phyloP scores from a whole-genome alignment of 2,797 vertebrate genomes.

The Poecilia wingei region DNA sequence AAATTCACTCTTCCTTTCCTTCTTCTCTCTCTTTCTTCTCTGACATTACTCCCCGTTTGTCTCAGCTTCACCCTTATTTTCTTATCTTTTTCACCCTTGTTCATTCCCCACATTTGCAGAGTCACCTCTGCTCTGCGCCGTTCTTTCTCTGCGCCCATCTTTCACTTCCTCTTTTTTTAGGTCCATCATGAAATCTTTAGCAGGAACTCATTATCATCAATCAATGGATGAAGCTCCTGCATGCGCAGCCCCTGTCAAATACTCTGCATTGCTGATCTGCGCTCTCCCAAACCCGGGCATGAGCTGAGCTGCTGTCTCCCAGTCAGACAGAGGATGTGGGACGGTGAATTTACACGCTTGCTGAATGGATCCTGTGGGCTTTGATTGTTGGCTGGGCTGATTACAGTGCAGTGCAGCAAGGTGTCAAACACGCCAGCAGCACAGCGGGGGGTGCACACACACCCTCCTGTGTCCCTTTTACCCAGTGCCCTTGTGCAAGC shows the following conservation, averaged over 20 bases:
- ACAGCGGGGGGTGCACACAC: constrained; percentile 20
- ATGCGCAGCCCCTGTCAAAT: constrained; percentile 51
- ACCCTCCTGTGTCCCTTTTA: constrained; percentile 6
- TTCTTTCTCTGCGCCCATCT: constrained; percentile 13
- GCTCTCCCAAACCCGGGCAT: constrained; percentile 21
- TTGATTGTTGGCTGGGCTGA: constrained; percentile 54
- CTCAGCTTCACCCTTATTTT: constrained; percentile 9
- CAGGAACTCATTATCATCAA: constrained; percentile 65
- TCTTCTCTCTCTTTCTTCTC: constrained; percentile 21
- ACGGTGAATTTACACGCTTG: constrained; percentile 64
- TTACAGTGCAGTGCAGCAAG: constrained; percentile 51
- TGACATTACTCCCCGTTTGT: constrained; percentile 18
- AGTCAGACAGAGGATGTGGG: constrained; percentile 49
- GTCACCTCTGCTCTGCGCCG: constrained; percentile 17
- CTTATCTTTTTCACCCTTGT: neutral
- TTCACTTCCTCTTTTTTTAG: constrained; percentile 18
- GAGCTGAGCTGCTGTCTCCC: constrained; percentile 28
- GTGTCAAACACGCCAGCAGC: constrained; percentile 50
- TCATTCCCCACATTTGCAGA: neutral
- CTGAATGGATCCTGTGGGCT: constrained; percentile 47
- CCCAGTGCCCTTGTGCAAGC: constrained; percentile 52
- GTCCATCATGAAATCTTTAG: constrained; percentile 55
- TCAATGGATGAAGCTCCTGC: constrained; percentile 64
- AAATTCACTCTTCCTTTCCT: constrained; percentile 21
- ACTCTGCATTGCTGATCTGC: constrained; percentile 48